Evolutionary conservation across 2,888 invertebrate species (phyloP).

Genomic region (Dicyrtomina minuta): DNA sequence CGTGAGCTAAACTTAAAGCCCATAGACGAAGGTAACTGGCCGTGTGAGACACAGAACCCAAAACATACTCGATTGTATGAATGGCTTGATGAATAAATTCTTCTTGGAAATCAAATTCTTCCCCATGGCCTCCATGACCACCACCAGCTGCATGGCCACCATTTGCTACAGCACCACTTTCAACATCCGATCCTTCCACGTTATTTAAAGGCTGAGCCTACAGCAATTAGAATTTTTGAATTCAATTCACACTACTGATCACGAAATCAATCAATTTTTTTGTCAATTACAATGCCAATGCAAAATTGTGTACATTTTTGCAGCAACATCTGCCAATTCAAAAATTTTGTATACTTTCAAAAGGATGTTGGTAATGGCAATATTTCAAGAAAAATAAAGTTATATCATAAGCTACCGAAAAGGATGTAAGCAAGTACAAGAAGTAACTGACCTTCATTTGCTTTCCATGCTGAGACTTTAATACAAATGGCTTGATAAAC

Average conservation of each 20-base stretch:
- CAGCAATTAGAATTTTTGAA: too few species aligned
- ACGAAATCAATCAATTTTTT: too few species aligned
- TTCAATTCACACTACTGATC: too few species aligned
- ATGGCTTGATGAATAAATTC: conserved; percentile 72
- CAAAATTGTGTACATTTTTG: too few species aligned
- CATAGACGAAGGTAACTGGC: conserved; percentile 98
- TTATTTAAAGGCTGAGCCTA: conserved; percentile 33
- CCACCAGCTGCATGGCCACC: conserved; percentile 35
- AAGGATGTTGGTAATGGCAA: too few species aligned
- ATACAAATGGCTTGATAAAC: conserved; percentile 84
- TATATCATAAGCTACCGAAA: too few species aligned
- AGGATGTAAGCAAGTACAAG: too few species aligned
- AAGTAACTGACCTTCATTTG: conserved; percentile 31
- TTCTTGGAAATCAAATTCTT: conserved; percentile 66
- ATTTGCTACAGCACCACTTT: conserved; percentile 14
- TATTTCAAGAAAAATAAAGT: too few species aligned
- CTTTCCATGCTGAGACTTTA: conserved; percentile 62
- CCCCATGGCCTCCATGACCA: conserved; percentile 58
- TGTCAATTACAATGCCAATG: too few species aligned
- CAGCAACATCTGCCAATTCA: too few species aligned
- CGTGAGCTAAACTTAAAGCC: conserved; percentile 97
- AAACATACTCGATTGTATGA: conserved; percentile 97
- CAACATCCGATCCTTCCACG: conserved; percentile 24
- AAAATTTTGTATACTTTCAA: too few species aligned
- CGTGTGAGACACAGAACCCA: conserved; percentile 92